A percentile compares a stretch with the other conserved stretches of the same genome.
phyloP scores from a whole-genome alignment of 2,113 vertebrate species.

The Tragulus kanchil region DNA sequence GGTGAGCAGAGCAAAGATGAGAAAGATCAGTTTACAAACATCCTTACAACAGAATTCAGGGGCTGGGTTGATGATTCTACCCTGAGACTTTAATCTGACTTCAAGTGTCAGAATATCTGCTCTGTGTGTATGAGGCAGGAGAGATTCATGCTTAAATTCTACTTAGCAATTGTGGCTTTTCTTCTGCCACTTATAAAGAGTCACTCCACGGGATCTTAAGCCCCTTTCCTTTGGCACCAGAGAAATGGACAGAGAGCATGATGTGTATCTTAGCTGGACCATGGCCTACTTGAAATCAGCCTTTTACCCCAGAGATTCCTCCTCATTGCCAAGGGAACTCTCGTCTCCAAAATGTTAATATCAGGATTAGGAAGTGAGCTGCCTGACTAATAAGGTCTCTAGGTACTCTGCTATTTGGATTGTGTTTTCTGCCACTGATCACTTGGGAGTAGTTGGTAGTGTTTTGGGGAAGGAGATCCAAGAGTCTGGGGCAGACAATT shows the following conservation, averaged over 20 bases:
- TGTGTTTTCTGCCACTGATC: not conserved
- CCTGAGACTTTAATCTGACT: not conserved
- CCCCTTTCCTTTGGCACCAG: not conserved
- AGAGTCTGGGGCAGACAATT: not conserved
- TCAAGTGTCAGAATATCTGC: not conserved
- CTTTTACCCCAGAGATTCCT: not conserved
- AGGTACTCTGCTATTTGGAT: not conserved
- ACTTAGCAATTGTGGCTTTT: not conserved
- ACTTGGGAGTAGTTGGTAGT: not conserved
- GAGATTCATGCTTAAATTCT: not conserved
- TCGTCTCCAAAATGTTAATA: not conserved
- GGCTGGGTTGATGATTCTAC: not conserved
- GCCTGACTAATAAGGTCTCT: constrained; percentile 57
- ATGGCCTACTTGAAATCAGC: not conserved
- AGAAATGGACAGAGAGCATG: not conserved
- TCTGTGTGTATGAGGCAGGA: not conserved
- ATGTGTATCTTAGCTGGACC: not conserved
- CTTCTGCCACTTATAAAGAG: not conserved
- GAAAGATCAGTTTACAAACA: not conserved
- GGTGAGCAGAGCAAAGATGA: not conserved
- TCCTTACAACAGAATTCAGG: not conserved
- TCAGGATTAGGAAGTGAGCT: not conserved
- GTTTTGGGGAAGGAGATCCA: not conserved
- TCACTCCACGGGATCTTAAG: not conserved
- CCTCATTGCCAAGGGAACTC: not conserved